A percentile compares a stretch with the other conserved stretches of the same genome.
Evolutionary conservation across 2,113 vertebrate species (phyloP).

Genomic region (Rhegmatorhina hoffmannsi): DNA sequence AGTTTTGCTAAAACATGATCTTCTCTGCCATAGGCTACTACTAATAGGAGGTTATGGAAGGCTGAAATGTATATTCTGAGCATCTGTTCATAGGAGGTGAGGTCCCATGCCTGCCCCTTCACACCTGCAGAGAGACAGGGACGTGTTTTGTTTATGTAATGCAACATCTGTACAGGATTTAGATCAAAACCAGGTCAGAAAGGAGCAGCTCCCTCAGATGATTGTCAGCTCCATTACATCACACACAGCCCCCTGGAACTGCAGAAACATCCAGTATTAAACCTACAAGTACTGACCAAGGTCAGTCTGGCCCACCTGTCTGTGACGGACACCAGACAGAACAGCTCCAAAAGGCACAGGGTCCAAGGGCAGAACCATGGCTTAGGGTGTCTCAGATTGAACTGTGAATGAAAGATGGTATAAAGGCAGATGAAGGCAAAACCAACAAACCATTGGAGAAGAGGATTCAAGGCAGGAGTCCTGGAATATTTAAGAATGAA

Average conservation of each 20-base stretch:
- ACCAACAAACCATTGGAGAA: background rate
- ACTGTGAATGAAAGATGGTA: background rate
- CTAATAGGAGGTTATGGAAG: background rate
- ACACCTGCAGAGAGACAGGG: background rate
- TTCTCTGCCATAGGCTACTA: background rate
- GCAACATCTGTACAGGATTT: background rate
- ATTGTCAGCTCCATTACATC: background rate
- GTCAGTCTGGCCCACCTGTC: background rate
- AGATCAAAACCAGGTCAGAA: background rate
- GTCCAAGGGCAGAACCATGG: background rate
- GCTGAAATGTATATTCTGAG: background rate
- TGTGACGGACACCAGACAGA: background rate
- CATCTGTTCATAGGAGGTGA: background rate
- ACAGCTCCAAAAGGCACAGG: background rate
- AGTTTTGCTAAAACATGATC: background rate
- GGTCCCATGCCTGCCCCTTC: background rate
- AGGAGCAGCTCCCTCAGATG: background rate
- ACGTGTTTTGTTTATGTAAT: rapidly evolving
- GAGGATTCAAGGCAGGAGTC: background rate
- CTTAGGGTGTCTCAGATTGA: background rate
- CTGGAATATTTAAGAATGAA: background rate
- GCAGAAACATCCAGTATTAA: background rate
- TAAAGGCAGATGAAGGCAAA: background rate
- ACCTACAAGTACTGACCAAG: background rate
- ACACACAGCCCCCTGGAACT: background rate